Percentiles rank a stretch among this genome's conserved stretches.
These are phyloP conservation scores for Hyposoter didymator DNA, from an alignment of 2,888 invertebrate genomes.

Conservation along the genomic window DNA sequence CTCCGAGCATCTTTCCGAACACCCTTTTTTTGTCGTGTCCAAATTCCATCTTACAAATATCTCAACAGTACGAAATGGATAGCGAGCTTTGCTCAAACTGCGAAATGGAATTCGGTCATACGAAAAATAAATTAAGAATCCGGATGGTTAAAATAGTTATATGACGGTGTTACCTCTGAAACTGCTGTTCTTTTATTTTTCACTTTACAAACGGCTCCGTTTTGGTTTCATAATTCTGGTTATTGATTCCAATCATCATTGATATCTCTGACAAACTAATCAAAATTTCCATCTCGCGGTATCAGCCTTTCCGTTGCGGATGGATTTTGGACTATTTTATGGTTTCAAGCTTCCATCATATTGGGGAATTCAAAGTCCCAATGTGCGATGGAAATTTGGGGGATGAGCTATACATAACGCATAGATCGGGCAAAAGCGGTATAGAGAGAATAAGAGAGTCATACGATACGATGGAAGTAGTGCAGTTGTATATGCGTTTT, in stretches of 20 bases:
- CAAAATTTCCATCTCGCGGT: neutral
- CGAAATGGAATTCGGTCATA: no score
- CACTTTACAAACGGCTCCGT: neutral
- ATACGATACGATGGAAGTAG: conserved; percentile 14
- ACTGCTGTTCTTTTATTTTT: neutral
- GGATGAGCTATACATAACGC: neutral
- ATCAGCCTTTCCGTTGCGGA: neutral
- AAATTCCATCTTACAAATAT: neutral
- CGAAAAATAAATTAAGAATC: no score
- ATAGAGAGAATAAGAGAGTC: conserved; percentile 40
- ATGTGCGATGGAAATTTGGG: conserved; percentile 3
- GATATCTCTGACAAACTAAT: neutral
- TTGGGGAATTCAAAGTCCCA: neutral
- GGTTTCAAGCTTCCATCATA: neutral
- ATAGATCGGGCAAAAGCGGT: conserved; percentile 35
- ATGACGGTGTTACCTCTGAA: neutral
- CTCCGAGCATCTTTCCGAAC: neutral
- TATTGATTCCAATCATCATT: neutral
- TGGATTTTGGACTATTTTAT: neutral
- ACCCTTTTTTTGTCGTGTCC: neutral
- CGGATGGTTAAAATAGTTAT: no score
- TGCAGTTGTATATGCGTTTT: conserved; percentile 37
- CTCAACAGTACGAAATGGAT: neutral
- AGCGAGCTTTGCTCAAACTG: neutral
- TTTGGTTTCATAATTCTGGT: neutral